Base-by-base conservation (phyloP, 2,113 vertebrate genomes). In the Spea multiplicata region DNA sequence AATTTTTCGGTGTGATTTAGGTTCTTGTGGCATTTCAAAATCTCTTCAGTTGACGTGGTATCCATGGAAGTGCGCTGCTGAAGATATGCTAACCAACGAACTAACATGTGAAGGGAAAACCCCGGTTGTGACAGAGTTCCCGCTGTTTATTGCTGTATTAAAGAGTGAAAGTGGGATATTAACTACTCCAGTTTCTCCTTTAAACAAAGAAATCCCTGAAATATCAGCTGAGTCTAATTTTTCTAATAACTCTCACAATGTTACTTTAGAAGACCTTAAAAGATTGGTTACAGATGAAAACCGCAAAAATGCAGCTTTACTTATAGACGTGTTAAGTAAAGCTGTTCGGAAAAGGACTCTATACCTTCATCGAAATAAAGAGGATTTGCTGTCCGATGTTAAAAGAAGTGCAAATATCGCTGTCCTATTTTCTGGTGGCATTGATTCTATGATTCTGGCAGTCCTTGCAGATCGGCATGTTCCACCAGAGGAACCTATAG, bases 381-480 rank as follows among this genome's bases (percentile, higher is more conserved):
- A 76, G 53, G 30, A 4, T n/a, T n/a, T 78, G 65, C 5, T 65
- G 52, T 48, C 46, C 30, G 3, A 7, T 1, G 7, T 53, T 44
- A 0, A 1, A 0, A 82, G 83, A 16, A 79, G 78, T 53, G 93
- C 95, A 4, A 82, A 84, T 0, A 16, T 98, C 8, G 96, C 95
- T 0, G 73, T 99, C 44, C 94, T 99, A 0, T 99, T 98, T 83
- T 99, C 97, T 52, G 97, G 97, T 64, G 97, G 97, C 0, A 75
- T 99, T 14, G 97, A 99, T 85, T 99, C 96, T 0, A 96, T 98
- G 91, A 88, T 97, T 75, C 85, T 99, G 65, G 95, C 96, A 30
- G 84, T 88, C 3, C 88, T 99, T 75, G 95, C 96, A 67, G 94
- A 98, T 82, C 92, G 74, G 5, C 92, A 98, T 1, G 57, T 95